Evolutionary conservation across 1,140 invertebrate genomes (phyloP).

Genomic region (Euwallacea fornicatus): DNA sequence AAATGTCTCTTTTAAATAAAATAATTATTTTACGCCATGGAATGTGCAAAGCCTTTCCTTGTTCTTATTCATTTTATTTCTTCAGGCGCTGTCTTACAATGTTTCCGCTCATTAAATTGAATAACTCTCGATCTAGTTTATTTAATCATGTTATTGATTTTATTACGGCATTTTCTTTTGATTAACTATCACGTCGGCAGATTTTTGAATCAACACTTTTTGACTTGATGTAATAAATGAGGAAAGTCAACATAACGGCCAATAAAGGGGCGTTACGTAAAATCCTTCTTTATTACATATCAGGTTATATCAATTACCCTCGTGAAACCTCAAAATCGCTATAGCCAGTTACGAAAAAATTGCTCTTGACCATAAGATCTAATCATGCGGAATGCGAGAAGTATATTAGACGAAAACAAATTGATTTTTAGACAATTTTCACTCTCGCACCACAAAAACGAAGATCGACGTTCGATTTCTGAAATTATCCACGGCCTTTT

Average conservation of each 20-base stretch:
- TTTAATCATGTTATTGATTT: too few species aligned
- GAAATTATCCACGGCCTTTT: constrained; percentile 10
- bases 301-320: background rate
- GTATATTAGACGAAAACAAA: background rate
- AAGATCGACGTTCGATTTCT: background rate
- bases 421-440: constrained; percentile 8
- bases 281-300: background rate
- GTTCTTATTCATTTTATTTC: too few species aligned
- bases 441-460: constrained; percentile 2
- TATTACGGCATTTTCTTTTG: too few species aligned
- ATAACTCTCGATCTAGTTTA: too few species aligned
- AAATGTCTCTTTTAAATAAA: too few species aligned
- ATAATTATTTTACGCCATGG: too few species aligned
- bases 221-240: too few species aligned
- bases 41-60: too few species aligned
- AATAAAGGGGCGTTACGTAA: background rate
- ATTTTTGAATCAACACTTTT: too few species aligned
- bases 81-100: too few species aligned
- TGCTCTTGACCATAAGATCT: constrained; percentile 9
- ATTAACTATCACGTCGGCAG: too few species aligned
- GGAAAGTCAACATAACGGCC: background rate
- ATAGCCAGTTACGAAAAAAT: background rate
- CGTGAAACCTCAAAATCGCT: background rate
- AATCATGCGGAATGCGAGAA: constrained; percentile 6
- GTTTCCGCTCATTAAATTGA: too few species aligned